Conservation (phyloP, 2,797 vertebrate genomes). For the Knipowitschia caucasica region DNA sequence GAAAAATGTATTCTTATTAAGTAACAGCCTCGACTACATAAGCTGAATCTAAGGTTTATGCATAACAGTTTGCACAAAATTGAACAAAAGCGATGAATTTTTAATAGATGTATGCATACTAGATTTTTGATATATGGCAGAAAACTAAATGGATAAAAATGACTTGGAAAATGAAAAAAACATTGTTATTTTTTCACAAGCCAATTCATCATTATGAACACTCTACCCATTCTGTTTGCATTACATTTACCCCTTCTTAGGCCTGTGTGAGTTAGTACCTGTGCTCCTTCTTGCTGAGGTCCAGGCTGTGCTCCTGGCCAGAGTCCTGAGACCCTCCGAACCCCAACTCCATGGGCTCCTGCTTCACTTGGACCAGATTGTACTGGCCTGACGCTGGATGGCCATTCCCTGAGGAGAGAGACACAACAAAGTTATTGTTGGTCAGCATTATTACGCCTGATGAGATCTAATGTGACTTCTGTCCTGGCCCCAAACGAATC, state of each 20-base stretch:
- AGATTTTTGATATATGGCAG: constrained; percentile 13
- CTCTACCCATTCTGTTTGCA: constrained; percentile 11
- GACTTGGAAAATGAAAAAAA: constrained; percentile 24
- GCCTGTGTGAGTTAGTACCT: constrained; percentile 67
- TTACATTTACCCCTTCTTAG: constrained; percentile 9
- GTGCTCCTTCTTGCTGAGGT: constrained; percentile 92
- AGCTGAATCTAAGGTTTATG: constrained; percentile 53
- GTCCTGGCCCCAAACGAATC: constrained; percentile 83
- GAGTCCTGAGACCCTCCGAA: constrained; percentile 76
- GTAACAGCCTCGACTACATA: constrained; percentile 52
- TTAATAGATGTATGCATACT: constrained; percentile 38
- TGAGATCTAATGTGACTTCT: constrained; percentile 88
- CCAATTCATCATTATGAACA: constrained; percentile 25
- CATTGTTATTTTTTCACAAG: constrained; percentile 21
- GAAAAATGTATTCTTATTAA: constrained; percentile 70
- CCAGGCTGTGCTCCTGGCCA: constrained; percentile 90
- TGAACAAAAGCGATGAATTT: constrained; percentile 43
- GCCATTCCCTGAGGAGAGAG: constrained; percentile 83
- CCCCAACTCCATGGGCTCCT: constrained; percentile 78
- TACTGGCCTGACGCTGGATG: constrained; percentile 81
- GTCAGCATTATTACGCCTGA: constrained; percentile 89
- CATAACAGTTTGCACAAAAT: constrained; percentile 47
- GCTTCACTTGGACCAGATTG: constrained; percentile 85
- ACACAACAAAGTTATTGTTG: constrained; percentile 82
- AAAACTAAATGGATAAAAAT: constrained; percentile 29